Base-by-base conservation (phyloP, 2,888 invertebrate genomes). In the Scotopteryx bipunctaria region DNA sequence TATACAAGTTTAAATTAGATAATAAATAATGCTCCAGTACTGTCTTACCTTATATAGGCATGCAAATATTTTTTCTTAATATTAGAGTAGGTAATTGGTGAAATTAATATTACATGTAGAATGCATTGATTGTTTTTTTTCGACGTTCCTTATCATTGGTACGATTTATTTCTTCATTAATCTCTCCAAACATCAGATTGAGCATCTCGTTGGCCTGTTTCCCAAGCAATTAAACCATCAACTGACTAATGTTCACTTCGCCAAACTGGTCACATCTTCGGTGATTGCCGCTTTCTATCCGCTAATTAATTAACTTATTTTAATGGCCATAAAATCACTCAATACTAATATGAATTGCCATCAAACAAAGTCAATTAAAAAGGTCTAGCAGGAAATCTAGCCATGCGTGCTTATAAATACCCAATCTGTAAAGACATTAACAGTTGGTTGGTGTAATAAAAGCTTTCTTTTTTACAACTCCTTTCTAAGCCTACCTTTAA, bases 301-400 rank as follows among this genome's bases (percentile, higher is more conserved):
- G 61, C 45, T 56, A 54, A 59, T 63, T 63, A 57, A 61, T 64
- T 52, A 55, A 51, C 45, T 52, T 54, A 57, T 56, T 54, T 57
- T 52, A 43, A 55, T 55, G 33, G 42, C 38, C 52, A 52, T 55
- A 54, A 63, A 61, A 59, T 50, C 41, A 48, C 42, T 57, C 41
- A 43, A 38, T 40, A 43, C 27, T 45, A 16, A 50, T 46, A 45
- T 31, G 32, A 42, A 45, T 44, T 25, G 41, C 41, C 40, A 52
- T 51, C 31, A 41, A 54, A 49, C 16, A 41, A 19, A 21, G 29
- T 31, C 31, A 31, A 19, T 21, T 11, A 14, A 9, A 41, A 19
- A 32, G 3, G 14, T 8, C 14, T 32, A 2, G n/a, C 15, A 32
- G n/a, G n/a, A n/a, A n/a, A n/a, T n/a, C n/a, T n/a, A n/a, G n/a